phyloP scores from a whole-genome alignment of 2,888 invertebrate genomes.

The Junonia oenone region DNA sequence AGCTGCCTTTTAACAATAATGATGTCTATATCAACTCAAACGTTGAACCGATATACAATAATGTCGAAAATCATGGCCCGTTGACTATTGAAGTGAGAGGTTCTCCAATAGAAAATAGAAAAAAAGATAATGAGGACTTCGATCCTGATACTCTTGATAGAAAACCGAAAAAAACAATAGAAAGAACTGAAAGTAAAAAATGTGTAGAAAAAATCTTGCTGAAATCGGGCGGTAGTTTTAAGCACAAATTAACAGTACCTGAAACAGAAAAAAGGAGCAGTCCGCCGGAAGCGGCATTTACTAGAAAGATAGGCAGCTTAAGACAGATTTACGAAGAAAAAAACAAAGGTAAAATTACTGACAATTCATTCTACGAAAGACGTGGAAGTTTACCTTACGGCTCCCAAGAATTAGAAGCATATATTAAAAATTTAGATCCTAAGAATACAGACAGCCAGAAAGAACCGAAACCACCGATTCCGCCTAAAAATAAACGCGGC shows the following conservation, averaged over 20 bases:
- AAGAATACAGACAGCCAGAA: constrained; percentile 46
- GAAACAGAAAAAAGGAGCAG: constrained; percentile 44
- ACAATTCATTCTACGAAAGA: constrained; percentile 51
- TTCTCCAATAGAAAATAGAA: constrained; percentile 83
- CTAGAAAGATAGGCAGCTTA: constrained; percentile 84
- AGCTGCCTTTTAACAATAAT: constrained; percentile 71
- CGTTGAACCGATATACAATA: constrained; percentile 76
- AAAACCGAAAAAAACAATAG: constrained; percentile 72
- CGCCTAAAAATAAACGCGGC: constrained; percentile 57
- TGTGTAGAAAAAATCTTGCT: constrained; percentile 77
- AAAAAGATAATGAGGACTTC: constrained; percentile 86
- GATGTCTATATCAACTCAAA: constrained; percentile 84
- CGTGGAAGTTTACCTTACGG: constrained; percentile 59
- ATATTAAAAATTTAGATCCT: constrained; percentile 52
- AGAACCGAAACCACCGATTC: constrained; percentile 62
- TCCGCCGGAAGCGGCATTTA: constrained; percentile 60
- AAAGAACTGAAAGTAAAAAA: constrained; percentile 47
- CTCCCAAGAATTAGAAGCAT: constrained; percentile 52
- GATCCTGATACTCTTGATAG: constrained; percentile 92
- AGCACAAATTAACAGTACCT: constrained; percentile 66
- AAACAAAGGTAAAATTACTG: constrained; percentile 62
- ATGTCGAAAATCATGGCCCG: constrained; percentile 83
- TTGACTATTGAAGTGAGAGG: constrained; percentile 90
- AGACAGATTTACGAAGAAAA: constrained; percentile 89
- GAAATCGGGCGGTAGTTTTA: constrained; percentile 86